Base-by-base conservation (phyloP, 2,888 invertebrate genomes). In the Seladonia tumulorum region DNA sequence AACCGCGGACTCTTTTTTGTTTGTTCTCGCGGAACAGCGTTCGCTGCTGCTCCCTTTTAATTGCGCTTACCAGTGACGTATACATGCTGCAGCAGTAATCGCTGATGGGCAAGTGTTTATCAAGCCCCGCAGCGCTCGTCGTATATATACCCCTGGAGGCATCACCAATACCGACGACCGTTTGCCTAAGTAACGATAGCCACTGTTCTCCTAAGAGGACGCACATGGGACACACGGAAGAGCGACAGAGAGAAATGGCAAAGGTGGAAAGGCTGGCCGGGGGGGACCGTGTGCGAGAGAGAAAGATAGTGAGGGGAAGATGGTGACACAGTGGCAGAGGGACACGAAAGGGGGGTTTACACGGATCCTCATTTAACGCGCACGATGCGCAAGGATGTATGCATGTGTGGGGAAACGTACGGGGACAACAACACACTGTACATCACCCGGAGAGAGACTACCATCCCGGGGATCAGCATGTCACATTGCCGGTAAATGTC, bases 81-180 rank as follows among this genome's bases (percentile, higher is more conserved):
- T 92, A 93, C 93, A 93, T 93, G 93, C 76, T 93, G 93, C 91
- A 88, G 90, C 91, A 90, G 92, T 93, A 93, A 93, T 93, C 90
- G 90, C 92, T 89, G 92, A 92, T 91, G 92, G 90, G 91, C 91
- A 92, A 93, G 92, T 93, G 93, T 93, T 94, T 93, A 94, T 92
- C 91, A 92, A 90, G 92, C 89, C 90, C 92, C 90, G 86, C 89
- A 90, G 90, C 92, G 90, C 88, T 92, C 89, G 90, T 90, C 91
- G 92, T 93, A 93, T 93, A 93, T 93, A 93, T 93, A 93, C 93
- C 93, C 93, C 92, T 89, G 86, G 87, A 91, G 93, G 93, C 92
- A 92, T 91, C 89, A 92, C 90, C 89, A 90, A 91, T 82, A 90
- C n/a, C n/a, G n/a, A n/a, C 89, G 88, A 89, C 42, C 88, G 82